Evolutionary conservation across 2,888 invertebrate species (phyloP).

Genomic region (Campoplex nolae): DNA sequence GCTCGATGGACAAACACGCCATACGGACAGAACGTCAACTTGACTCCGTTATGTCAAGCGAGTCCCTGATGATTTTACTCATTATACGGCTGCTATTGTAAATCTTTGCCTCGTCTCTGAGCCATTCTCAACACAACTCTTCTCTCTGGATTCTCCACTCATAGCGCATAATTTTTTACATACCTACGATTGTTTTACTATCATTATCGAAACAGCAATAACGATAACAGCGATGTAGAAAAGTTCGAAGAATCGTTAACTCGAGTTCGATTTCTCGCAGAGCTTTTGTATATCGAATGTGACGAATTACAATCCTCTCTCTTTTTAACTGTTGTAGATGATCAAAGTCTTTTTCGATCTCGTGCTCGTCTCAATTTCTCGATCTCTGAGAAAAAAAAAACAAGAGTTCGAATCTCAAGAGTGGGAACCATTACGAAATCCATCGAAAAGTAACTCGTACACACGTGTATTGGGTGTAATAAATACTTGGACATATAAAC

Average conservation of each 20-base stretch:
- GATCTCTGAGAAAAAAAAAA: neutral
- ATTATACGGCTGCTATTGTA: slow-evolving; percentile 72
- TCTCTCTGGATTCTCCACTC: slow-evolving; percentile 1
- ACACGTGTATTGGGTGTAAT: slow-evolving; percentile 8
- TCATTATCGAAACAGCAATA: neutral
- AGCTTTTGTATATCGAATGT: too few relatives aligned
- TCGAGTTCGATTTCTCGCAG: too few relatives aligned
- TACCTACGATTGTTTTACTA: neutral
- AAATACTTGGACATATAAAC: neutral
- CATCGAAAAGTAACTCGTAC: neutral
- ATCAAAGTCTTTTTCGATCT: too few relatives aligned
- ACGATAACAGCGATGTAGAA: neutral
- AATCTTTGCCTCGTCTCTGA: slow-evolving; percentile 60
- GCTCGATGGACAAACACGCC: slow-evolving; percentile 72
- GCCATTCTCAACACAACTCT: slow-evolving; percentile 11
- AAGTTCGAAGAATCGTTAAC: too few relatives aligned
- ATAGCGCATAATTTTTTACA: neutral
- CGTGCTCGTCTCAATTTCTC: neutral
- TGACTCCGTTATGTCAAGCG: slow-evolving; percentile 78
- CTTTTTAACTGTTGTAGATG: too few relatives aligned
- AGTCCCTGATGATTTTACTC: slow-evolving; percentile 78
- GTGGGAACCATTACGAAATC: neutral
- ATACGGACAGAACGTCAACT: slow-evolving; percentile 47
- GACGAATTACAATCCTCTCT: too few relatives aligned
- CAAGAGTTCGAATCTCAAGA: neutral